These are phyloP conservation scores for Anthonomus grandis DNA, from an alignment of 1,140 invertebrate genomes.

Conservation along the genomic window DNA sequence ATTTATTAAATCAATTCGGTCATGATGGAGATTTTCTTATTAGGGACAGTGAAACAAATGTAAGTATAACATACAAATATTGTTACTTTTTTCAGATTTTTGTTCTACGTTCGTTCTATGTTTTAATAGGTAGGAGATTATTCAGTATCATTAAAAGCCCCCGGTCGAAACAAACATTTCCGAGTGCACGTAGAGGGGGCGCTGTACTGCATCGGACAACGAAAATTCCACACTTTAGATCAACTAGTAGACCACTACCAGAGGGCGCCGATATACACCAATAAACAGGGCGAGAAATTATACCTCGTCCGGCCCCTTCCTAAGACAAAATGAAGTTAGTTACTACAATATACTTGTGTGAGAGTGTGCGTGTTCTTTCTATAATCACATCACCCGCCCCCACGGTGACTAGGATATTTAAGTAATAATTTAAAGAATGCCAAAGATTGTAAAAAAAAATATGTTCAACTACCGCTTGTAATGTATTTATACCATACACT, in stretches of 20 bases:
- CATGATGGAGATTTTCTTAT: conserved; percentile 98
- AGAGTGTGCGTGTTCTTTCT: no score
- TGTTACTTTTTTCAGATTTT: no score
- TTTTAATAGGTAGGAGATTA: conserved; percentile 89
- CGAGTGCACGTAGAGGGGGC: conserved; percentile 93
- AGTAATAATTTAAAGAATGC: no score
- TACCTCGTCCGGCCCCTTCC: conserved; percentile 86
- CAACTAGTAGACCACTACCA: conserved; percentile 98
- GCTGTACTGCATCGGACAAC: conserved; percentile 95
- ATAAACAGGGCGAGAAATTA: conserved; percentile 90
- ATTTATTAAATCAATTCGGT: conserved; percentile 88
- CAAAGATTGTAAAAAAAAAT: no score
- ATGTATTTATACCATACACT: no score
- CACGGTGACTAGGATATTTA: no score
- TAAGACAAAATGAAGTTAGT: conserved; percentile 56
- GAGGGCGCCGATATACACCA: conserved; percentile 96
- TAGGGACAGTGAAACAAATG: conserved; percentile 97
- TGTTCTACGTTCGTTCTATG: background rate
- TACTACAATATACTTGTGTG: no score
- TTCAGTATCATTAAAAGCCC: conserved; percentile 96
- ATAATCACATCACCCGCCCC: no score
- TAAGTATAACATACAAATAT: no score
- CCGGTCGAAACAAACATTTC: conserved; percentile 98
- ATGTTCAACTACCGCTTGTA: no score
- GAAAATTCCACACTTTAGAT: conserved; percentile 93